phyloP scores from a whole-genome alignment of 2,888 invertebrate genomes.

The Drosophila colorata region DNA sequence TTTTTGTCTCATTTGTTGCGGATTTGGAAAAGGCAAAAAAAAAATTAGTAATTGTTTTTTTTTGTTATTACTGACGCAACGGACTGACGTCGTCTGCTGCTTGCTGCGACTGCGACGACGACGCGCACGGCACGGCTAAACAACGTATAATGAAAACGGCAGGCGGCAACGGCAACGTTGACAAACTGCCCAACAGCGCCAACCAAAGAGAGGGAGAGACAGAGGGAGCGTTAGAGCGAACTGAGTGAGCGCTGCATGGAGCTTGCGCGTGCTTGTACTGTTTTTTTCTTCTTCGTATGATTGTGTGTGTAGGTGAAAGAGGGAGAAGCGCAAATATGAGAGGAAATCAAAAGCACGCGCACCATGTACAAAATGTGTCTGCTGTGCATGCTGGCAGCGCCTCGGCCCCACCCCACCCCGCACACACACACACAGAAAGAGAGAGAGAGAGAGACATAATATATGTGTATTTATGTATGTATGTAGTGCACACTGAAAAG shows the following conservation, averaged over 20 bases:
- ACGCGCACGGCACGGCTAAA: constrained; percentile 75
- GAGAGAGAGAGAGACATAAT: constrained; percentile 5
- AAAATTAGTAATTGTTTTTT: constrained; percentile 24
- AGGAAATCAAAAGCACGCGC: constrained; percentile 71
- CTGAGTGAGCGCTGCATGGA: constrained; percentile 32
- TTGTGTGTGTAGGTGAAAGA: constrained; percentile 52
- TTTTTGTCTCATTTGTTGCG: constrained; percentile 33
- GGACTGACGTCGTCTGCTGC: constrained; percentile 72
- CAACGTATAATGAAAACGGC: constrained; percentile 65
- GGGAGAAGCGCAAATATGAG: constrained; percentile 44
- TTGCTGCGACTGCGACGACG: constrained; percentile 67
- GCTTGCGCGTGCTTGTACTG: constrained; percentile 48
- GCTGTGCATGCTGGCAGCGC: constrained; percentile 59
- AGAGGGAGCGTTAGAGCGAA: constrained; percentile 3
- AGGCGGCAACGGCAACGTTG: constrained; percentile 55
- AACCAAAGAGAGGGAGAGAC: constrained; percentile 15
- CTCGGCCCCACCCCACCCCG: constrained; percentile 34
- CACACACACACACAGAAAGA: constrained; percentile 9
- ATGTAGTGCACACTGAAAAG: constrained; percentile 47
- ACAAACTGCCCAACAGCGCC: constrained; percentile 57
- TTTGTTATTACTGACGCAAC: constrained; percentile 70
- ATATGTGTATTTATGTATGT: neutral
- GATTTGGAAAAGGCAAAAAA: constrained; percentile 38
- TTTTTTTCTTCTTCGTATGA: constrained; percentile 8
- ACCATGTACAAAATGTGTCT: constrained; percentile 55